Percentiles rank a stretch among this genome's conserved stretches.
Evolutionary conservation across 2,113 vertebrate genomes (phyloP).

Genomic region (Scolopax mira): DNA sequence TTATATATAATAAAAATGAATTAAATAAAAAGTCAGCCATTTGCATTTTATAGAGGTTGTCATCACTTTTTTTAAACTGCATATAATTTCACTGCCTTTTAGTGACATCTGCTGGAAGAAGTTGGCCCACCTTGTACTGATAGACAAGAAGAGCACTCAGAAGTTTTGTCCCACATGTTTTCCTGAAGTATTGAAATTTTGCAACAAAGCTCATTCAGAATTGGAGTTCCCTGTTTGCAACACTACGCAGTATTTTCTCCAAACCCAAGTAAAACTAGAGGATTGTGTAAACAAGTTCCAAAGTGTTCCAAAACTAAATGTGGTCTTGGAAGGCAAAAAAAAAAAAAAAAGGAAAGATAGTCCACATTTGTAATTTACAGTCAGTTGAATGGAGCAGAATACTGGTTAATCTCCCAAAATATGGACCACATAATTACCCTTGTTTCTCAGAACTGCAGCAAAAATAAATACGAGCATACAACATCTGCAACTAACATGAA

Average conservation of each 20-base stretch:
- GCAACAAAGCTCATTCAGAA: not conserved
- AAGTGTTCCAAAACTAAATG: not conserved
- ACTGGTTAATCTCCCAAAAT: not conserved
- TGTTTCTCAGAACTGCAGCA: not conserved
- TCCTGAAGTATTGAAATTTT: not conserved
- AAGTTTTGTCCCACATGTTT: not conserved
- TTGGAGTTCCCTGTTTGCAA: not conserved
- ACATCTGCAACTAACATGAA: not conserved
- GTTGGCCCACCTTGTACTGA: not conserved
- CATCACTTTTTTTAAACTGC: not conserved
- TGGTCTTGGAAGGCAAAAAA: not conserved
- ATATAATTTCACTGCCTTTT: not conserved
- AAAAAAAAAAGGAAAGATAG: not conserved
- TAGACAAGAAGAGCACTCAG: not conserved
- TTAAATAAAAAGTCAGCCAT: no score
- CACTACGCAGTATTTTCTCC: not conserved
- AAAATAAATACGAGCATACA: not conserved
- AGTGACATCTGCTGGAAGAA: conserved; percentile 50
- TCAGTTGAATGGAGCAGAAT: not conserved
- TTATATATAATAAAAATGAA: not conserved
- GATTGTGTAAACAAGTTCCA: not conserved
- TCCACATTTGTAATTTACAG: not conserved
- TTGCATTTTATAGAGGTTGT: not conserved
- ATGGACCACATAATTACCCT: not conserved
- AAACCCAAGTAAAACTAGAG: not conserved